Conservation (phyloP, 1,140 invertebrate genomes). For the Samia ricini region DNA sequence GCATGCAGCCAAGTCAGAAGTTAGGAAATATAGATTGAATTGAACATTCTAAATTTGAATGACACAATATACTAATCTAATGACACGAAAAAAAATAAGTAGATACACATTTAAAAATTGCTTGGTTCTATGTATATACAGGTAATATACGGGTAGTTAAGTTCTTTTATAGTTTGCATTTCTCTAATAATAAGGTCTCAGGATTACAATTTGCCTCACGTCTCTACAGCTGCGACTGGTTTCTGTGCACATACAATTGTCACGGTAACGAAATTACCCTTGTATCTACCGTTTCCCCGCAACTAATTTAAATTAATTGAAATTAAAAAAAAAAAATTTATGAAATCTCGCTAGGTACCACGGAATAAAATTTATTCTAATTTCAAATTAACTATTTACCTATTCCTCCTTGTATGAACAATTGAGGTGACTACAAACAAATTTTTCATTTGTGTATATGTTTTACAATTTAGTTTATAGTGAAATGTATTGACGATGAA, state of each 20-base stretch:
- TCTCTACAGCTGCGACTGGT: slow-evolving; percentile 14
- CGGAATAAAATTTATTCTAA: not conserved
- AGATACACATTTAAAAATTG: too few species aligned
- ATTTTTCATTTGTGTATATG: too few species aligned
- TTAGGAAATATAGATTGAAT: too few species aligned
- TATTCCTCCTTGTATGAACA: too few species aligned
- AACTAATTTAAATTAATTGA: slow-evolving; percentile 6
- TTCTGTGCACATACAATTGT: slow-evolving; percentile 1
- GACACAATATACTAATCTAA: too few species aligned
- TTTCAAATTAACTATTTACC: not conserved
- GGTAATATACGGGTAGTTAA: not conserved
- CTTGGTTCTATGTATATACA: too few species aligned
- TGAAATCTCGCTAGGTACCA: not conserved
- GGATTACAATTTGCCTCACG: slow-evolving; percentile 19
- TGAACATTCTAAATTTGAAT: too few species aligned
- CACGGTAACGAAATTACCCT: slow-evolving; percentile 1
- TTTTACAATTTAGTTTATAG: too few species aligned
- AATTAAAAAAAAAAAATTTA: not conserved
- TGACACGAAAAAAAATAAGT: too few species aligned
- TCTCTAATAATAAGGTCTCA: slow-evolving; percentile 22
- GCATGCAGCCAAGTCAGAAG: too few species aligned
- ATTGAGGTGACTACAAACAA: too few species aligned
- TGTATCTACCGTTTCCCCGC: not conserved
- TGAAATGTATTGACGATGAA: too few species aligned
- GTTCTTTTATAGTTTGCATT: not conserved